Evolutionary conservation across 2,888 invertebrate genomes (phyloP), one percentile per base, ranked within the genome.

Genomic region (Nomada fucata): DNA sequence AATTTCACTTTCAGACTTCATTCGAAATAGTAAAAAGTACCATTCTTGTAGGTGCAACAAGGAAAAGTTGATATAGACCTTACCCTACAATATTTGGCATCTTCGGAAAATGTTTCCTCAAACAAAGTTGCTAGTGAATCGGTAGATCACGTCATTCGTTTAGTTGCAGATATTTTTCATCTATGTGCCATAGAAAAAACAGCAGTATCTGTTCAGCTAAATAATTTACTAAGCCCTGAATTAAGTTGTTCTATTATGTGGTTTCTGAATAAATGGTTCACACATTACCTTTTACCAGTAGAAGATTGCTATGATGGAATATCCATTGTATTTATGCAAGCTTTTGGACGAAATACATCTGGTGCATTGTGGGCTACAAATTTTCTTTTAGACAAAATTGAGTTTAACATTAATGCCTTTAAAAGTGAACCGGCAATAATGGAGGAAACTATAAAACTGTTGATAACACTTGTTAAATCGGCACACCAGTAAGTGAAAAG

Each of bases 181-280:
- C 94, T 98, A 70, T 96, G 97, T 92, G 96, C 96, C 69, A 96
- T 97, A 88, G 97, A 98, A 92, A 96, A 96, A 84, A 95, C 96
- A 1, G 96, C 97, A 0, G 94, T 96, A 29, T 95, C 96, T 78
- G 96, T 96, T 0, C 96, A 96, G 76, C 94, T 97, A 80, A 94
- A 94, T 0, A 95, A 95, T 83, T 94, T 96, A 83, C 95, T 97
- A 88, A 97, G 97, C 92, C 97, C 97, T 0, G 97, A 97, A 93
- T 95, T 98, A 2, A 96, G 96, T 1, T 96, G 96, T 60, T 96
- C 96, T 0, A 94, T 96, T 63, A 96, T 97, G 87, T 98, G 97
- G 97, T 96, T 97, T 90, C 94, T 98, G 63, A 96, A 96, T 89
- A 95, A 96, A 86, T 98, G 97, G 97, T 95, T 96, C 65, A 94